Evolutionary conservation across 2,888 invertebrate genomes (phyloP).

Genomic region (Rhabditophanes sp.): DNA sequence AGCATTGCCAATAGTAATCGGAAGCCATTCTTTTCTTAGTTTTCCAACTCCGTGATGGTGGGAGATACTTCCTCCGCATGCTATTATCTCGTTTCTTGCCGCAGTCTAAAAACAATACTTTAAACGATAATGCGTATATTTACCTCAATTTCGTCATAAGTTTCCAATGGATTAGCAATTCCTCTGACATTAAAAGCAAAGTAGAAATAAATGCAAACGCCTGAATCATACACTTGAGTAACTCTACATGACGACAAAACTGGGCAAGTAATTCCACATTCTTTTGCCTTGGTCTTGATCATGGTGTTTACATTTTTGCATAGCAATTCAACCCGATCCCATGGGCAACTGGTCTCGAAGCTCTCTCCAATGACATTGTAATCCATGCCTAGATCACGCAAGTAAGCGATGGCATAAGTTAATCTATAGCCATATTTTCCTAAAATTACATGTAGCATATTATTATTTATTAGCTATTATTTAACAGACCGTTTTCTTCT

Average conservation of each 20-base stretch:
- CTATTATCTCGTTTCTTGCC: constrained; percentile 77
- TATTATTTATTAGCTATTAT: too few relatives aligned
- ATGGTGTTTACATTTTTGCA: constrained; percentile 76
- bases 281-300: constrained; percentile 52
- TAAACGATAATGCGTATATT: constrained; percentile 7
- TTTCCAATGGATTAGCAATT: constrained; percentile 51
- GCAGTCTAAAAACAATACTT: constrained; percentile 48
- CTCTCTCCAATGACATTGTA: constrained; percentile 79
- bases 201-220: constrained; percentile 87
- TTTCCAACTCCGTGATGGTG: constrained; percentile 59
- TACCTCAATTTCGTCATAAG: constrained; percentile 70
- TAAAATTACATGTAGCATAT: neutral
- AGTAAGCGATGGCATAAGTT: constrained; percentile 93
- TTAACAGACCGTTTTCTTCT: constrained; percentile 63
- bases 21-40: constrained; percentile 68
- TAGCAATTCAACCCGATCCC: constrained; percentile 48
- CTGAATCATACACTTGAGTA: constrained; percentile 90
- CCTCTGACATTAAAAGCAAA: constrained; percentile 61
- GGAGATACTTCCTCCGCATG: constrained; percentile 66
- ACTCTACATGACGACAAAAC: constrained; percentile 53
- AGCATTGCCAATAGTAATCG: constrained; percentile 63
- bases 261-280: constrained; percentile 47
- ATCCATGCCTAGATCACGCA: constrained; percentile 76
- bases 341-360: constrained; percentile 89
- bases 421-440: constrained; percentile 67